Conservation (phyloP, 2,113 vertebrate genomes). For the Saccopteryx bilineata region DNA sequence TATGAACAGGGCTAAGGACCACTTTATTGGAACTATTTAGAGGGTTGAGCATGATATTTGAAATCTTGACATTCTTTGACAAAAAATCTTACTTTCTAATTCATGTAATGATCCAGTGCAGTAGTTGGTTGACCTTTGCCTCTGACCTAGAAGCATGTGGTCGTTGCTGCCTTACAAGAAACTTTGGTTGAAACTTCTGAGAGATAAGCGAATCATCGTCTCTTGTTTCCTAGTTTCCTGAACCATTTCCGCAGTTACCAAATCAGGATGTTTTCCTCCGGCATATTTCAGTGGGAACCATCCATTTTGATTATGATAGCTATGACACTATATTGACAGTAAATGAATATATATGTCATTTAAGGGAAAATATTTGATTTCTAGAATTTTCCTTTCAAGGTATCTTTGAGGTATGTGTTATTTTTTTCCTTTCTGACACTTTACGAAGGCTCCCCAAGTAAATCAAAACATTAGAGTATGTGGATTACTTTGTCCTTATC, state of each 20-base stretch:
- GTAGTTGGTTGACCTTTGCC: not conserved
- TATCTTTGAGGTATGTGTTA: conserved; percentile 34
- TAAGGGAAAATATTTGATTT: conserved; percentile 16
- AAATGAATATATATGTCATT: conserved; percentile 17
- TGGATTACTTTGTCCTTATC: conserved; percentile 76
- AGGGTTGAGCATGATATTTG: not conserved
- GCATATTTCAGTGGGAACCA: not conserved
- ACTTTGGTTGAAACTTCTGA: conserved; percentile 18
- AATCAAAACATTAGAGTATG: conserved; percentile 67
- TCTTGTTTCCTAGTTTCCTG: not conserved
- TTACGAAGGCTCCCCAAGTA: conserved; percentile 28
- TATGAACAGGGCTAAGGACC: not conserved
- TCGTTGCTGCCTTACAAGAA: conserved; percentile 22
- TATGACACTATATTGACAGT: conserved; percentile 4
- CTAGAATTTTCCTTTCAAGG: conserved; percentile 46
- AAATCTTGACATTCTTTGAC: not conserved
- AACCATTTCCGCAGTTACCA: conserved; percentile 12
- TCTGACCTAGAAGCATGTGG: not conserved
- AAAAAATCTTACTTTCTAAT: not conserved
- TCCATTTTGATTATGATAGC: conserved; percentile 16
- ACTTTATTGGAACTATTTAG: not conserved
- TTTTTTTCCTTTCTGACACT: not conserved
- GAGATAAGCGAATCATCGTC: not conserved
- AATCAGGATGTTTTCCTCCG: not conserved
- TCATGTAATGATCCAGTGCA: not conserved